A percentile compares a stretch with the other conserved stretches of the same genome.
These are phyloP conservation scores for Drosophila conformis DNA, from an alignment of 2,888 invertebrate species.

Conservation along the genomic window DNA sequence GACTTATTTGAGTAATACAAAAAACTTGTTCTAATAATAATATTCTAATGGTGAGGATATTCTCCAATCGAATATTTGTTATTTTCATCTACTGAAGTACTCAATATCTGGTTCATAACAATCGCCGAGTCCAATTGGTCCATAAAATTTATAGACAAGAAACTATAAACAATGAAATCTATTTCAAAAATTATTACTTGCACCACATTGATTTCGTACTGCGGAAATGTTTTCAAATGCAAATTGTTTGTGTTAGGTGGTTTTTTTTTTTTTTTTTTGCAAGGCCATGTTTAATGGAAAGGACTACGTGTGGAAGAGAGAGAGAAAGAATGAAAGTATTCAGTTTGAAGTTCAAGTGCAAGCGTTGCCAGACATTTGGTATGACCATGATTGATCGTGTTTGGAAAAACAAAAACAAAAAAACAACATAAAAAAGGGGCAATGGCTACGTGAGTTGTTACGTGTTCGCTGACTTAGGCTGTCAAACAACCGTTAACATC, in stretches of 20 bases:
- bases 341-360: conserved; percentile 52
- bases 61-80: not conserved
- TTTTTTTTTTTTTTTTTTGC: not conserved
- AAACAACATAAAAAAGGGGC: not conserved
- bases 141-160: conserved; percentile 25
- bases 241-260: not conserved
- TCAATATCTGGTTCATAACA: conserved; percentile 3
- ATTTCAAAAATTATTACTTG: conserved; percentile 23
- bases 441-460: conserved; percentile 42
- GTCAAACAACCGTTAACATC: conserved; percentile 42
- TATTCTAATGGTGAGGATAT: not conserved
- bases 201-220: conserved; percentile 6
- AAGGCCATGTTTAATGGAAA: conserved; percentile 11
- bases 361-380: conserved; percentile 16
- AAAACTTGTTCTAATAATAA: not conserved
- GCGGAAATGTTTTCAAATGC: conserved; percentile 47
- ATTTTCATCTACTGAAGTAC: not conserved
- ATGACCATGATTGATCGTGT: conserved; percentile 28
- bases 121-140: not conserved
- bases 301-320: not conserved
- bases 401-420: conserved; percentile 3
- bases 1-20: not conserved
- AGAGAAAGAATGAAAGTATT: conserved; percentile 6
- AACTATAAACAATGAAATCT: conserved; percentile 33
- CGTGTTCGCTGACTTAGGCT: conserved; percentile 33